Conservation (phyloP, 2,797 vertebrate species). For the Alfaro cultratus region DNA sequence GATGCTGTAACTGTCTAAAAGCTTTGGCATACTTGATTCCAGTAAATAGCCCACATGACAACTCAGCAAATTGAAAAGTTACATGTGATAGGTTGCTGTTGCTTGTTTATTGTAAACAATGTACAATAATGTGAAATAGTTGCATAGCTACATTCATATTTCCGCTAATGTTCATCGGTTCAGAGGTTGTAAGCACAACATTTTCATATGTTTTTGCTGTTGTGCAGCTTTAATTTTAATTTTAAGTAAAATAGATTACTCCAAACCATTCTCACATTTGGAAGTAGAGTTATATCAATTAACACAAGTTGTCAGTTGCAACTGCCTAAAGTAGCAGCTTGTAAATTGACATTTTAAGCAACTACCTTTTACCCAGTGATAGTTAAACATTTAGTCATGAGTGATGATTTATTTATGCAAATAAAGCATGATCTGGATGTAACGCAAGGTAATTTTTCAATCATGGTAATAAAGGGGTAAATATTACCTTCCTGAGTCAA, state of each 20-base stretch:
- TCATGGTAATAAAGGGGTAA: slow-evolving; percentile 2
- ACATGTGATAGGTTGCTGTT: background rate
- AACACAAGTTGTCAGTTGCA: background rate
- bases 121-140: background rate
- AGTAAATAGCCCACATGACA: background rate
- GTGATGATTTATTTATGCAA: background rate
- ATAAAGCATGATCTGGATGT: background rate
- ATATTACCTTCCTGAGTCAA: background rate
- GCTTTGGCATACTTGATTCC: background rate
- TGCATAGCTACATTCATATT: background rate
- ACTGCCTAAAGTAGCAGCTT: background rate
- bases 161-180: background rate
- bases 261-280: background rate
- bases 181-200: background rate
- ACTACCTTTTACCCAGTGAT: background rate
- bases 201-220: background rate
- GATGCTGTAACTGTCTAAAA: background rate
- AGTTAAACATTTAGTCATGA: background rate
- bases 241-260: background rate
- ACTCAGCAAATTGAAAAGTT: background rate
- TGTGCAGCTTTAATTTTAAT: background rate
- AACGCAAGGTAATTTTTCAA: slow-evolving; percentile 4
- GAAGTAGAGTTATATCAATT: background rate
- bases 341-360: background rate
- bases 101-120: background rate